A percentile compares a stretch with the other conserved stretches of the same genome.
phyloP scores from a whole-genome alignment of 2,797 vertebrate species.

The Microctenopoma lineatum region DNA sequence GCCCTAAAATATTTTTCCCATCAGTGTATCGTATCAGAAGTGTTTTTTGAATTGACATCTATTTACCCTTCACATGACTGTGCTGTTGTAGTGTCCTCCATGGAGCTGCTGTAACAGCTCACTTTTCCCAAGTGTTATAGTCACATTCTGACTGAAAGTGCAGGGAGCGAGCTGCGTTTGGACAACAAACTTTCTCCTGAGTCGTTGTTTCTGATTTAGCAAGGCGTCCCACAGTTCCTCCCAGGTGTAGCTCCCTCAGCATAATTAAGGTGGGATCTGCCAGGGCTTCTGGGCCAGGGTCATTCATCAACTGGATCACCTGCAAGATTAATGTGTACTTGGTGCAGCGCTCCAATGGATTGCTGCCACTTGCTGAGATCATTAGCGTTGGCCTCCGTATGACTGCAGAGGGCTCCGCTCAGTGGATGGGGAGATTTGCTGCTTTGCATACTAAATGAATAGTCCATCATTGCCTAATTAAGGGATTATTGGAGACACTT shows the following conservation, averaged over 20 bases:
- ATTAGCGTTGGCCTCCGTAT: conserved; percentile 82
- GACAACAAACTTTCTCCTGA: conserved; percentile 51
- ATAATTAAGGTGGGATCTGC: conserved; percentile 86
- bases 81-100: conserved; percentile 58
- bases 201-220: conserved; percentile 68
- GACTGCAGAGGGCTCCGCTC: conserved; percentile 75
- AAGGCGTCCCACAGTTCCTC: conserved; percentile 65
- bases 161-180: conserved; percentile 35
- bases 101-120: conserved; percentile 55
- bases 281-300: conserved; percentile 80
- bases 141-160: conserved; percentile 43
- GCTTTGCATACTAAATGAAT: conserved; percentile 86
- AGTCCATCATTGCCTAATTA: conserved; percentile 87
- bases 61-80: conserved; percentile 68
- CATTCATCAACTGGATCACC: conserved; percentile 86
- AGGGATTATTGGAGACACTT: conserved; percentile 85
- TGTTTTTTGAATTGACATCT: conserved; percentile 66
- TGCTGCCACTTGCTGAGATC: conserved; percentile 87
- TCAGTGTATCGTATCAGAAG: conserved; percentile 38
- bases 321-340: conserved; percentile 84
- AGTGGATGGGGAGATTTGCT: conserved; percentile 78
- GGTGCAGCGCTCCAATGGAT: conserved; percentile 82
- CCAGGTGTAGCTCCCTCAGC: conserved; percentile 82
- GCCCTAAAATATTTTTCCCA: conserved; percentile 59
- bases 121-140: conserved; percentile 43